These are phyloP conservation scores for Ptilonorhynchus violaceus DNA, from an alignment of 2,113 vertebrate species.

Conservation along the genomic window DNA sequence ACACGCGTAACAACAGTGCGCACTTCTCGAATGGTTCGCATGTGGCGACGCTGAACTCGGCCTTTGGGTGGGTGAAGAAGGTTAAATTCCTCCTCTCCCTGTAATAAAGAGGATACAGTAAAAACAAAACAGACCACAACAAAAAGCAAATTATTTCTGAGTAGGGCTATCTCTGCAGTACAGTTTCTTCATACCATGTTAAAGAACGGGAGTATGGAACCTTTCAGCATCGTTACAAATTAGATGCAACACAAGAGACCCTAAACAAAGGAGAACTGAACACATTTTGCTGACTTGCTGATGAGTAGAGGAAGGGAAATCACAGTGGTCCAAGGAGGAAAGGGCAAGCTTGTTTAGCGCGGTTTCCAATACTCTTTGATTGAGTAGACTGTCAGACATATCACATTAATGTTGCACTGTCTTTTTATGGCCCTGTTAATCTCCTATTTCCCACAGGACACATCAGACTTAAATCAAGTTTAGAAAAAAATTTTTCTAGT, in stretches of 20 bases:
- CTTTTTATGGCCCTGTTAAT: background rate
- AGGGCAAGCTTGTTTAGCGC: background rate
- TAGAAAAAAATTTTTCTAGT: background rate
- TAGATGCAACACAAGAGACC: background rate
- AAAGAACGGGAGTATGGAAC: background rate
- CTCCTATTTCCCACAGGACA: background rate
- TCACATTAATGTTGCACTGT: no score
- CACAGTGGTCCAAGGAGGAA: background rate
- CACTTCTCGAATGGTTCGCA: conserved; percentile 91
- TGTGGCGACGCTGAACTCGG: conserved; percentile 80
- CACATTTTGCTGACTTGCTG: background rate
- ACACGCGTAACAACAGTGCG: conserved; percentile 89
- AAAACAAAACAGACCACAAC: background rate
- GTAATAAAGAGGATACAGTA: background rate
- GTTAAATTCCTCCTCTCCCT: conserved; percentile 78
- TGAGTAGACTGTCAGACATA: background rate
- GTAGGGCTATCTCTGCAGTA: background rate
- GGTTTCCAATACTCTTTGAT: background rate
- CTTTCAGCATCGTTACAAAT: background rate
- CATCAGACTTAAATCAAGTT: background rate
- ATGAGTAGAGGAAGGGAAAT: background rate
- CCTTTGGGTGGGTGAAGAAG: conserved; percentile 72
- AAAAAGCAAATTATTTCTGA: background rate
- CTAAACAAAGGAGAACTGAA: background rate
- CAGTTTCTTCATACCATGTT: background rate